Evolutionary conservation across 92 coral and sea anemone genomes (phyloP), one percentile per base, ranked within the genome.

Genomic region (Porites lobata): DNA sequence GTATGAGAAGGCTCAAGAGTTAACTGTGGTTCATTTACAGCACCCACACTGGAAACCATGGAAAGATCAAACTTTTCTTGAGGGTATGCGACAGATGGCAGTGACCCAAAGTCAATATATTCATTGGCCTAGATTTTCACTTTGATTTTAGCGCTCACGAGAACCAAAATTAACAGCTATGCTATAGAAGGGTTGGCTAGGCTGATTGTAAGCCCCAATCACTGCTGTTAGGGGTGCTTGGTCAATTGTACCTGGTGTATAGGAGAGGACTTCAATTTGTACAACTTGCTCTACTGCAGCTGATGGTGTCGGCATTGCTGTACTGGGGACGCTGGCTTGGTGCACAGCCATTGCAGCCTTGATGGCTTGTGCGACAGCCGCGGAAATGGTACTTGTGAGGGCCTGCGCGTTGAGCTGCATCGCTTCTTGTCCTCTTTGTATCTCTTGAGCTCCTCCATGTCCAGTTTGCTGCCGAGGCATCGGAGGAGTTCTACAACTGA

Each of bases 101-200:
- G 69, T 32, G 79, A 78, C 26, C 79, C 85, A 18, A 86, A 86
- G 56, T 77, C 77, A 2, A 78, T 18, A 59, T 76, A 29, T 29
- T 29, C 32, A 29, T 29, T 29, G 32, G 32, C 32, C 2, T 29
- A 29, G 32, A 29, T 29, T 29, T 29, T 29, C 32, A 29, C 32
- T 52, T 85, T 85, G n/a, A 85, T 8, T 76, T 76, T 85, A n/a
- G 26, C 74, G 77, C 89, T 76, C 83, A 15, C 38, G 47, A 29
- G 76, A 19, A 5, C 76, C 76, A 4, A 85, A 32, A 3, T 80
- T 61, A 15, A 85, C 50, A 29, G 74, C 88, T 1, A 64, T 47
- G 17, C 88, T 85, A 21, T 74, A 11, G 19, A 85, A 85, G 6
- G 75, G 88, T 11, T 70, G 68, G 9, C 21, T 22, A 8, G 54